Base-by-base conservation (phyloP, 2,113 vertebrate genomes). In the Oreochromis niloticus region DNA sequence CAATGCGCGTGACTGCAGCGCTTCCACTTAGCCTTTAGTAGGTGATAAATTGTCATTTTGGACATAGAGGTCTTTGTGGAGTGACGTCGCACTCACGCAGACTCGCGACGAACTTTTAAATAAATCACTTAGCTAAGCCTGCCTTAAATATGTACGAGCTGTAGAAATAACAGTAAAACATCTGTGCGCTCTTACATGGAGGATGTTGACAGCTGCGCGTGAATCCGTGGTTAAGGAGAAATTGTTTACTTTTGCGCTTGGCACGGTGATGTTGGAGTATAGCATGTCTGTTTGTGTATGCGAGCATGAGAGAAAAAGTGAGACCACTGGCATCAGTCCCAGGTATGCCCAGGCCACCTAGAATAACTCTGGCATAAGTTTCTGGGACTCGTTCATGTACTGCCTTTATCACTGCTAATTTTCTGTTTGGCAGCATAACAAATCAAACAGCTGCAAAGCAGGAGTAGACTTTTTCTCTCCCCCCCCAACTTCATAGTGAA, bases 301-400 rank as follows among this genome's bases (percentile, higher is more conserved):
- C 46, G 16, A 32, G 34, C 11, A 39, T 34, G 14, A 17, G 50
- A 63, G 14, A 34, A n/a, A 11, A 16, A 22, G 19, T 19, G 78
- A 55, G 89, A 52, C 16, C 27, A 22, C 7, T 78, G 73, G 55
- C 80, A 54, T 78, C 39, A 82, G 83, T 85, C 66, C 84, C 30
- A 85, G 39, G 80, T 80, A 71, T 52, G 59, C 13, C 16, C 78
- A 41, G 59, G 24, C 41, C 80, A 63, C 46, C 83, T 75, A 82
- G 81, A 90, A 87, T 88, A 81, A 88, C 81, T 80, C 19, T 89
- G 55, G 73, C 80, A 73, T 50, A 32, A 19, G 71, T 88, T 85
- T 73, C 14, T 63, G 36, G 34, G 80, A 34, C 43, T 88, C 13
- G 78, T 87, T 81, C 14, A 12, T 84, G 54, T 32, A 55, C 80